Percentiles rank a stretch among this genome's conserved stretches.
Conservation (phyloP, 2,797 vertebrate species). For the Darevskia nairensis region DNA sequence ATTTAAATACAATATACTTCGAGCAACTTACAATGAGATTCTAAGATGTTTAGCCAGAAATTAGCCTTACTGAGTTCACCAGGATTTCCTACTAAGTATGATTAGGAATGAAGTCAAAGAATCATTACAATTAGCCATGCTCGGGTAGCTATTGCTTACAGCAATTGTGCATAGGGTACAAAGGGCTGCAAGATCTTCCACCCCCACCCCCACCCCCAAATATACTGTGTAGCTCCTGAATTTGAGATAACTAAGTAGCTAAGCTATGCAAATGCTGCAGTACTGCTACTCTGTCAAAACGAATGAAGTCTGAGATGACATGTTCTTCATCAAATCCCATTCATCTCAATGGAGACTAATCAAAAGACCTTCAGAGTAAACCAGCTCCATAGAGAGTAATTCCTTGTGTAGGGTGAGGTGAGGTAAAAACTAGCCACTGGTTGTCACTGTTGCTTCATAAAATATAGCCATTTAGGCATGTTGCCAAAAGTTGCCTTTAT, state of each 20-base stretch:
- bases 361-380: background rate
- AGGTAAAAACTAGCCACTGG: conserved; percentile 66
- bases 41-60: background rate
- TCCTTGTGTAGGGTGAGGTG: background rate
- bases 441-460: conserved; percentile 81
- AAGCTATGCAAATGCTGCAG: background rate
- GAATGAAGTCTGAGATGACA: background rate
- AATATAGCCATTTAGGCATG: conserved; percentile 14
- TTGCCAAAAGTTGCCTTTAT: conserved; percentile 23
- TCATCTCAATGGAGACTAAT: background rate
- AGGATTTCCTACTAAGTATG: background rate
- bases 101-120: background rate
- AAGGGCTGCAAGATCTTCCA: background rate
- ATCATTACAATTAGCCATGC: background rate
- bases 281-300: background rate
- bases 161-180: background rate
- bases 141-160: background rate
- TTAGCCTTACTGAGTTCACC: background rate
- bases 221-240: background rate
- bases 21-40: background rate
- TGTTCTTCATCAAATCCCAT: background rate
- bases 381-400: background rate
- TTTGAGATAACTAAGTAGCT: background rate
- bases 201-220: background rate
- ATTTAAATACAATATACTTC: background rate